Evolutionary conservation across 2,113 vertebrate species (phyloP).

Genomic region (Zapus hudsonius): DNA sequence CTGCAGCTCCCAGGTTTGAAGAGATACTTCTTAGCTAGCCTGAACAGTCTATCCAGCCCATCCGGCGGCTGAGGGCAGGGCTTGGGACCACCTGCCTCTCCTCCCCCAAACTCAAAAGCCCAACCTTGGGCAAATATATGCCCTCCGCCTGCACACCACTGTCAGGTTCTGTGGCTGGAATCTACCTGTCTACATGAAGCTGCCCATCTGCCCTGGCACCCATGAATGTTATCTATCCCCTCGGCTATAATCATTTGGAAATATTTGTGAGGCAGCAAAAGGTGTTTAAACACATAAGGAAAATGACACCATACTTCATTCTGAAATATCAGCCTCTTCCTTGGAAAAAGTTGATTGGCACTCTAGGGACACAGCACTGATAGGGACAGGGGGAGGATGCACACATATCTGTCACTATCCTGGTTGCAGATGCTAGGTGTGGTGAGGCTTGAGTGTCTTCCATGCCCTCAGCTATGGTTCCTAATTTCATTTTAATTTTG

Average conservation of each 20-base stretch:
- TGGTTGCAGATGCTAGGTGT: neutral
- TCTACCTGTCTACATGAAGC: constrained; percentile 79
- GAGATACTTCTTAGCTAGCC: neutral
- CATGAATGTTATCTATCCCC: neutral
- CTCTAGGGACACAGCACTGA: neutral
- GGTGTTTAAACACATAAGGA: neutral
- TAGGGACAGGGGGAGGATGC: no score
- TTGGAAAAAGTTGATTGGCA: neutral
- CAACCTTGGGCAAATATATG: constrained; percentile 55
- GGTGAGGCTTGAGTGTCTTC: neutral
- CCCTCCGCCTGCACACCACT: constrained; percentile 58
- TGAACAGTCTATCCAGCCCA: neutral
- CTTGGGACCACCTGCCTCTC: constrained; percentile 63
- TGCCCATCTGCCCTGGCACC: constrained; percentile 68
- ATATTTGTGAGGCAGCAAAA: neutral
- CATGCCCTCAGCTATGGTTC: neutral
- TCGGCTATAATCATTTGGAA: rapidly evolving
- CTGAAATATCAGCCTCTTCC: neutral
- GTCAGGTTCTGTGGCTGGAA: constrained; percentile 67
- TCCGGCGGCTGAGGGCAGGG: constrained; percentile 27
- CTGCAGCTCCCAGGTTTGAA: neutral
- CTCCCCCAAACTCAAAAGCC: constrained; percentile 62
- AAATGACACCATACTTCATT: neutral
- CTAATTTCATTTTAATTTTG: neutral
- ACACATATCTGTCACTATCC: neutral